Base-by-base conservation (phyloP, 2,797 vertebrate species). In the Brotula barbata region DNA sequence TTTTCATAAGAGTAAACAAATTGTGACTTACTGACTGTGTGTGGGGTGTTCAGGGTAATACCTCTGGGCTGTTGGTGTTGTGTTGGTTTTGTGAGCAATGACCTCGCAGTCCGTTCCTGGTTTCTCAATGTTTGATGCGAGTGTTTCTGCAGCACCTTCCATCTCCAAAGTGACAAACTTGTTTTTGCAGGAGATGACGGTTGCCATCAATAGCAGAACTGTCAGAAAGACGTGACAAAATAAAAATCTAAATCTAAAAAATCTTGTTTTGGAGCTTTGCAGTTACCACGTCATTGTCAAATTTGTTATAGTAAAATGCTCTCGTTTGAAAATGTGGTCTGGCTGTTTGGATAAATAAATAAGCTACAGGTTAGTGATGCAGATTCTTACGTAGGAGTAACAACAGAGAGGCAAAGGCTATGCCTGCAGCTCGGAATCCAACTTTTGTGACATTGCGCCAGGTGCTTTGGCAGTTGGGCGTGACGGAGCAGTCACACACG, bases 91-190 rank as follows among this genome's bases (percentile, higher is more conserved):
- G 2, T 36, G 6, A 50, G 22, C 0, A 10, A 7, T 33, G 19
- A 88, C 87, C 84, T 75, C 1, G 71, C 82, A 87, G 52, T 87
- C 83, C 34, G 37, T 75, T 55, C 85, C 87, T 61, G 56, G 80
- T 19, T 1, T 31, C 64, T 89, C 88, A 3, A 9, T 78, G 74
- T 89, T 82, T 17, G 71, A 83, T 11, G 0, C 0, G 1, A 78
- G 60, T 2, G 12, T 52, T 42, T 70, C 51, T 55, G 10, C 64
- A 9, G 42, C 13, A 10, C 5, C 20, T 6, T 48, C 20, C 1
- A 10, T 0, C 8, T 53, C 22, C 5, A 81, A 9, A 39, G 19
- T 0, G 2, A 7, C 1, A 15, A 82, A 86, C 28, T 75, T 7
- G 22, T 48, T 36, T 61, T 73, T 78, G 59, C 74, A 69, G 0